Percentiles rank a stretch among this genome's conserved stretches.
phyloP scores from a whole-genome alignment of 2,888 invertebrate species.

The Leptopilina myrica region DNA sequence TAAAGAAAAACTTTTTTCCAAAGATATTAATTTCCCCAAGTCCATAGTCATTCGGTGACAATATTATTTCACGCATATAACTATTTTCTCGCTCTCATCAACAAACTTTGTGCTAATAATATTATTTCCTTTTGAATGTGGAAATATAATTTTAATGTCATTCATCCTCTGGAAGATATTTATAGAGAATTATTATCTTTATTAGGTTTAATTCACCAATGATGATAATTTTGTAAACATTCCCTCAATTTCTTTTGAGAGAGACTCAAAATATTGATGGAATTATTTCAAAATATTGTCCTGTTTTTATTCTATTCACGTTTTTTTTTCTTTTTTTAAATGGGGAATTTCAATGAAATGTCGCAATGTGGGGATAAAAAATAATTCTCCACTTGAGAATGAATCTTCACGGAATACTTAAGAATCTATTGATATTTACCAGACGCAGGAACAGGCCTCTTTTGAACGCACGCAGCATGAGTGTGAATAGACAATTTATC shows the following conservation, averaged over 20 bases:
- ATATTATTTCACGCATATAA: slow-evolving; percentile 12
- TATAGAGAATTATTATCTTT: too few species aligned
- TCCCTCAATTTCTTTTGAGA: too few species aligned
- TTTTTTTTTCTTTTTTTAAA: too few species aligned
- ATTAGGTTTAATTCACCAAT: too few species aligned
- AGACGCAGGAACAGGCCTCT: slow-evolving; percentile 42
- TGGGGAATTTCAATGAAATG: background rate
- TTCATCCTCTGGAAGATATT: too few species aligned
- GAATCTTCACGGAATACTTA: slow-evolving; percentile 51
- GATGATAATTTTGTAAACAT: too few species aligned
- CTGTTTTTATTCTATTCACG: background rate
- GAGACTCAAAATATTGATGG: background rate
- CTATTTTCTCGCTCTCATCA: slow-evolving; percentile 31
- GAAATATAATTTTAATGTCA: too few species aligned
- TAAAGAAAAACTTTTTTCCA: background rate
- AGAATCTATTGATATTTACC: slow-evolving; percentile 52
- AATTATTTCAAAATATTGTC: background rate
- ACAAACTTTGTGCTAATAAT: background rate
- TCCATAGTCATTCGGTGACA: background rate
- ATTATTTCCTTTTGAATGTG: too few species aligned
- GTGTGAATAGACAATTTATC: slow-evolving; percentile 37
- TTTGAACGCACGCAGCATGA: slow-evolving; percentile 23
- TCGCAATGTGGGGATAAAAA: slow-evolving; percentile 8
- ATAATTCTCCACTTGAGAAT: slow-evolving; percentile 42
- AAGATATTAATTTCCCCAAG: slow-evolving; percentile 20